A percentile compares a stretch with the other conserved stretches of the same genome.
These are phyloP conservation scores for Ophion ventricosus DNA, from an alignment of 2,888 invertebrate species.

Conservation along the genomic window DNA sequence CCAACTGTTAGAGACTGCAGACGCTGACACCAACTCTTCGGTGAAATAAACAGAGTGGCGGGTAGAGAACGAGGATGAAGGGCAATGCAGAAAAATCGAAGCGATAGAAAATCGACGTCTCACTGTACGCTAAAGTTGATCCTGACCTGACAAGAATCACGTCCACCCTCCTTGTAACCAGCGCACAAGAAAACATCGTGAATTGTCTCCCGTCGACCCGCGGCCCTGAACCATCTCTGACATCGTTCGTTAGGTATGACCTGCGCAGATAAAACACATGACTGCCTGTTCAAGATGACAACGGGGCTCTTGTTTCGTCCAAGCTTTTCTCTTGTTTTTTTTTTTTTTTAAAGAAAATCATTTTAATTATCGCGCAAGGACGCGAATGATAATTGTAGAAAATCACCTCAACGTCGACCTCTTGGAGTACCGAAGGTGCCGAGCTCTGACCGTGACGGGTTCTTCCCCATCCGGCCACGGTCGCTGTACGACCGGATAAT, in stretches of 20 bases:
- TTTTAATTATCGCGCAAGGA: not conserved
- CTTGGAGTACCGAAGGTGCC: slow-evolving; percentile 93
- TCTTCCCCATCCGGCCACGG: slow-evolving; percentile 96
- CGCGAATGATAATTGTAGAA: not conserved
- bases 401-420: slow-evolving; percentile 90
- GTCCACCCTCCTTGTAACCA: slow-evolving; percentile 93
- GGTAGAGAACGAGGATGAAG: no score
- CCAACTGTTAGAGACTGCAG: no score
- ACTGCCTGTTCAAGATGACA: not conserved
- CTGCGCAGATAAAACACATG: slow-evolving; percentile 70
- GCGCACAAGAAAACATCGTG: slow-evolving; percentile 97
- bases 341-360: not conserved
- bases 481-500: slow-evolving; percentile 93
- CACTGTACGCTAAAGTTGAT: no score
- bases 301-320: not conserved
- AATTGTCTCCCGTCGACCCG: slow-evolving; percentile 95
- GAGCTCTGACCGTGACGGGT: slow-evolving; percentile 95
- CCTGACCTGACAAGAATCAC: slow-evolving; percentile 86
- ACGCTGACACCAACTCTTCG: no score
- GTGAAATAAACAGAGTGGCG: no score
- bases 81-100: no score
- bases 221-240: slow-evolving; percentile 96
- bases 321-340: not conserved
- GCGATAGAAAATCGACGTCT: no score
- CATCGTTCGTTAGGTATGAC: slow-evolving; percentile 95